These are phyloP conservation scores for Petroica traversi DNA, from an alignment of 2,113 vertebrate species.

Conservation along the genomic window DNA sequence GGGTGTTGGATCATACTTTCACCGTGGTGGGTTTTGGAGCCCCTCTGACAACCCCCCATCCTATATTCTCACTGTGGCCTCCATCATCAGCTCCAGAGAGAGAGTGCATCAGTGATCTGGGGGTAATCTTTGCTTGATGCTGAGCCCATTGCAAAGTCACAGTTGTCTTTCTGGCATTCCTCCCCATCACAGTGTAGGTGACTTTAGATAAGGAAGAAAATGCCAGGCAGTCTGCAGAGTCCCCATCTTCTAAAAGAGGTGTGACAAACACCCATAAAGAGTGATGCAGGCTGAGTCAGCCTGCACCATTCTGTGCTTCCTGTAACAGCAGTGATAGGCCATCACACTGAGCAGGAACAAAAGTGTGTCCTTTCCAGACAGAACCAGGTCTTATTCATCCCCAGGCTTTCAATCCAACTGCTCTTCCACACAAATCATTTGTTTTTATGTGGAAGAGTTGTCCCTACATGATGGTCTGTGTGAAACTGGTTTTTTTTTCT, in stretches of 20 bases:
- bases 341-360: background rate
- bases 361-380: background rate
- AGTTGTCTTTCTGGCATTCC: background rate
- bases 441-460: background rate
- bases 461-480: background rate
- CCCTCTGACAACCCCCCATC: background rate
- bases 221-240: background rate
- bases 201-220: background rate
- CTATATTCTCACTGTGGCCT: background rate
- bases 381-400: background rate
- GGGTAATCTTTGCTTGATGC: background rate
- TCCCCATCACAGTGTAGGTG: background rate
- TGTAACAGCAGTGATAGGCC: background rate
- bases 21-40: background rate
- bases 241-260: background rate
- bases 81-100: background rate
- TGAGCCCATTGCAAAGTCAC: background rate
- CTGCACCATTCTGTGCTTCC: background rate
- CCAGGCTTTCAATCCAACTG: background rate
- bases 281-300: background rate
- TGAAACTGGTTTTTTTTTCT: background rate
- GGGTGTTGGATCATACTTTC: background rate
- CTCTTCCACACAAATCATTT: background rate
- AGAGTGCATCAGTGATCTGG: background rate
- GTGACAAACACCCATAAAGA: background rate